A percentile compares a stretch with the other conserved stretches of the same genome.
Evolutionary conservation across 2,113 vertebrate genomes (phyloP).

Genomic region (Cyphomyrus plagiostoma): DNA sequence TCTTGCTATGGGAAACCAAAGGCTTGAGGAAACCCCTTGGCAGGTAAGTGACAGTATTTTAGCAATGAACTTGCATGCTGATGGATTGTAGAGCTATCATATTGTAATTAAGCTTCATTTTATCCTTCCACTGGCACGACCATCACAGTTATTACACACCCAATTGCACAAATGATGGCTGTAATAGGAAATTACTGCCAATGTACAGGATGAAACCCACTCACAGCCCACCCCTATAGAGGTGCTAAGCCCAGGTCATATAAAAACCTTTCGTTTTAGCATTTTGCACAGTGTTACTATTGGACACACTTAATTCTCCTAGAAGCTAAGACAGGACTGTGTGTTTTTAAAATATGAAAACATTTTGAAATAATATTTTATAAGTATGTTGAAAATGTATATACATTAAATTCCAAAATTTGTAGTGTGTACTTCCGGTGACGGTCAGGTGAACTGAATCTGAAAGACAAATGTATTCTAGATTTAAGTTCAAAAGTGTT

Average conservation of each 20-base stretch:
- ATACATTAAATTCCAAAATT: not conserved
- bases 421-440: not conserved
- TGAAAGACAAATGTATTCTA: not conserved
- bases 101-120: conserved; percentile 53
- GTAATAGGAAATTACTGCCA: conserved; percentile 50
- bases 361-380: not conserved
- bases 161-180: conserved; percentile 52
- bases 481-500: not conserved
- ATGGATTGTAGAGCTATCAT: conserved; percentile 44
- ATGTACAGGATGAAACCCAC: conserved; percentile 33
- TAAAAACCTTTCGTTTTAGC: not conserved
- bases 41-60: conserved; percentile 21
- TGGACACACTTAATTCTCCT: not conserved
- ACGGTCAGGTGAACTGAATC: not conserved
- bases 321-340: not conserved
- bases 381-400: not conserved
- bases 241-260: not conserved
- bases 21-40: conserved; percentile 5
- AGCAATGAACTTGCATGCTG: conserved; percentile 25
- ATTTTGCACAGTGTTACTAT: not conserved
- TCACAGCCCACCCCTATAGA: conserved; percentile 23
- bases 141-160: conserved; percentile 49
- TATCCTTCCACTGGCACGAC: conserved; percentile 39
- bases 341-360: not conserved
- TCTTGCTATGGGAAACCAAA: conserved; percentile 9